phyloP scores from a whole-genome alignment of 2,113 vertebrate genomes.

The Alouatta palliata region DNA sequence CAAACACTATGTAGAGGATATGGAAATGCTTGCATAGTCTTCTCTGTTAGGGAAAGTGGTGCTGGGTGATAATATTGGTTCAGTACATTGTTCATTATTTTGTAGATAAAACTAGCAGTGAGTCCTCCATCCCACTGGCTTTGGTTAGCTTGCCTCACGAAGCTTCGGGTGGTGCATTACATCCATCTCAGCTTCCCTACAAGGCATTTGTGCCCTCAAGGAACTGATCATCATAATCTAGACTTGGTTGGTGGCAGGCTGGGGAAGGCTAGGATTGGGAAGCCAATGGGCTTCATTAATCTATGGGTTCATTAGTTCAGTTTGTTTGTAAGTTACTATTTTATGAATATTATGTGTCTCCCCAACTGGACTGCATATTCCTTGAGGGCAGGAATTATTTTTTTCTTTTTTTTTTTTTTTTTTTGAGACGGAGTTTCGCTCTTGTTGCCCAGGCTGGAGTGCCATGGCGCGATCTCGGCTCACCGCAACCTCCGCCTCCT shows the following conservation, averaged over 20 bases:
- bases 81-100: background rate
- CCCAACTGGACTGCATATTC: background rate
- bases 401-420: no score
- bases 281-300: background rate
- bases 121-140: background rate
- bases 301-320: background rate
- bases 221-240: background rate
- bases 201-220: background rate
- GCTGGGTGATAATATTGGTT: background rate
- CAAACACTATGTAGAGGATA: background rate
- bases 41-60: background rate
- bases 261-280: background rate
- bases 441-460: no score
- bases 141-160: background rate
- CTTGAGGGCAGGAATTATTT: background rate
- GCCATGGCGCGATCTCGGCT: no score
- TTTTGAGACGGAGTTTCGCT: no score
- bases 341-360: background rate
- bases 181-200: background rate
- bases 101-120: constrained; percentile 4
- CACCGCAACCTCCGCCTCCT: no score
- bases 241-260: background rate
- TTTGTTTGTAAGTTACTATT: background rate
- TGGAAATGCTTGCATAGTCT: background rate
- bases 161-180: background rate